These are phyloP conservation scores for Molossus alvarezi DNA, from an alignment of 2,797 vertebrate genomes.

Conservation along the genomic window DNA sequence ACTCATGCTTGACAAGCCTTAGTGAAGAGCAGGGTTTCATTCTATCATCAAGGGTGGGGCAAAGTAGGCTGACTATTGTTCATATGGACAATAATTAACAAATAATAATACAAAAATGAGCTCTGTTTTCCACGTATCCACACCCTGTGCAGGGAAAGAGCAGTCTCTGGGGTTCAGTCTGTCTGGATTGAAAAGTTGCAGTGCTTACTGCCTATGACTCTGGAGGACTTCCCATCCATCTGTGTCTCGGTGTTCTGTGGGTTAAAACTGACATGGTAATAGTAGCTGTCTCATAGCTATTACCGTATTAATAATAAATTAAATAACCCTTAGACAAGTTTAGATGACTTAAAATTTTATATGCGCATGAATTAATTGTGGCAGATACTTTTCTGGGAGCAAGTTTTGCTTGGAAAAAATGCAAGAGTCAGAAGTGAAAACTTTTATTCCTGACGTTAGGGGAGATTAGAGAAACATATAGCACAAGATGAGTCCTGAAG, in stretches of 20 bases:
- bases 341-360: conserved; percentile 1
- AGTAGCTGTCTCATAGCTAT: not conserved
- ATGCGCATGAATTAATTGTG: not conserved
- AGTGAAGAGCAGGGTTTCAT: not conserved
- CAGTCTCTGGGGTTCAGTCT: not conserved
- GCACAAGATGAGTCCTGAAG: not conserved
- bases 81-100: too few relatives aligned
- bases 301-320: not conserved
- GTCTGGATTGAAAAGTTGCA: not conserved
- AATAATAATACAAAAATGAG: too few relatives aligned
- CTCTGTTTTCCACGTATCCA: too few relatives aligned
- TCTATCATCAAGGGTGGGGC: not conserved
- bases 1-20: not conserved
- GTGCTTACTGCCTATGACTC: not conserved
- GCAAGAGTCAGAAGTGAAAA: not conserved
- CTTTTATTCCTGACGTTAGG: not conserved
- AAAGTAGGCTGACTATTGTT: too few relatives aligned
- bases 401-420: not conserved
- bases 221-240: not conserved
- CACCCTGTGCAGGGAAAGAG: not conserved
- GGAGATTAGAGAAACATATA: not conserved
- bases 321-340: not conserved
- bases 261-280: not conserved
- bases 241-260: not conserved
- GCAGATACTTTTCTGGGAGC: not conserved